phyloP scores from a whole-genome alignment of 2,888 invertebrate genomes.

The Axea sp. region DNA sequence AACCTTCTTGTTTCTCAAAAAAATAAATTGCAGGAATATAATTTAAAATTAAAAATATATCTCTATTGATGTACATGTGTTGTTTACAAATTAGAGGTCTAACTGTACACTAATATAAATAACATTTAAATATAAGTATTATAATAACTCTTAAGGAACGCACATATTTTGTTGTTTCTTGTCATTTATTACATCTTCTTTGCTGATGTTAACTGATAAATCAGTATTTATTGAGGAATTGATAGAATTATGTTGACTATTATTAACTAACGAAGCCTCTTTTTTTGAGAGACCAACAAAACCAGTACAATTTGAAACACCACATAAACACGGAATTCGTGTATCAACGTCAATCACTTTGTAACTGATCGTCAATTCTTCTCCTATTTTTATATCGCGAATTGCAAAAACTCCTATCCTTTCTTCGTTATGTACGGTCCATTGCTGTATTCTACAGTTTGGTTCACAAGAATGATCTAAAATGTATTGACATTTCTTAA shows the following conservation, averaged over 20 bases:
- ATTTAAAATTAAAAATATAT: too few relatives aligned
- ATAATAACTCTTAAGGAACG: neutral
- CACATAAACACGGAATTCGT: conserved; percentile 37
- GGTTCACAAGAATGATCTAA: conserved; percentile 56
- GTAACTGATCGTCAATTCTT: conserved; percentile 44
- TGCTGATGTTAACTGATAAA: too few relatives aligned
- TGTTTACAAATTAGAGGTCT: too few relatives aligned
- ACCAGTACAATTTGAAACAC: conserved; percentile 17
- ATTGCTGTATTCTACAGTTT: conserved; percentile 31
- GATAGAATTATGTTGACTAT: neutral
- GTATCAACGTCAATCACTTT: conserved; percentile 5
- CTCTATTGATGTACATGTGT: too few relatives aligned
- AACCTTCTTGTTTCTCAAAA: too few relatives aligned
- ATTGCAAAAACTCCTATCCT: conserved; percentile 40
- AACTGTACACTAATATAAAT: too few relatives aligned
- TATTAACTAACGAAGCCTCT: too few relatives aligned
- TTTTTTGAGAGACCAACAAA: conserved; percentile 20
- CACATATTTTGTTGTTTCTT: conserved; percentile 7
- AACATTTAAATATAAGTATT: neutral
- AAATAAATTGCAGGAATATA: too few relatives aligned
- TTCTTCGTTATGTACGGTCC: conserved; percentile 4
- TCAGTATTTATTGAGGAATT: neutral
- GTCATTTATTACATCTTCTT: neutral
- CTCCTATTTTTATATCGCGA: conserved; percentile 37
- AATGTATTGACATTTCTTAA: too few relatives aligned